These are phyloP conservation scores for Hemiscyllium ocellatum DNA, from an alignment of 2,113 vertebrate species.

Conservation along the genomic window DNA sequence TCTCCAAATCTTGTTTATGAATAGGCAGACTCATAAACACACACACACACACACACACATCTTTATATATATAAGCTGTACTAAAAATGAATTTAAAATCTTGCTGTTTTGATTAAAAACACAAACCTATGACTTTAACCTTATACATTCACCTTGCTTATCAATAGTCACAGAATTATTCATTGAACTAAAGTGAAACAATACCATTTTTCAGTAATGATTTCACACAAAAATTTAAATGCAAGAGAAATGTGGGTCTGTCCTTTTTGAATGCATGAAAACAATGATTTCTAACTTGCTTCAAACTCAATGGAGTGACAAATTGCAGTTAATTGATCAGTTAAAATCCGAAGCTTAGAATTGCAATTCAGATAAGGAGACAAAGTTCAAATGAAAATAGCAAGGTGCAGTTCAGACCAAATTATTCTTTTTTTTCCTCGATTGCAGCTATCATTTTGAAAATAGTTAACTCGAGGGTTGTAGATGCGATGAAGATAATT, in stretches of 20 bases:
- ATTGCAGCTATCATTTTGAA: not conserved
- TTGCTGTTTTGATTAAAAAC: not conserved
- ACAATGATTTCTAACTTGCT: not conserved
- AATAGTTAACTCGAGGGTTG: not conserved
- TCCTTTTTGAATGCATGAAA: not conserved
- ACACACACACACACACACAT: not conserved
- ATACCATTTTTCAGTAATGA: not conserved
- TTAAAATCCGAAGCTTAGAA: not conserved
- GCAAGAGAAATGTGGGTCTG: too few species aligned
- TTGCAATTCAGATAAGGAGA: not conserved
- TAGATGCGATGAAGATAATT: not conserved
- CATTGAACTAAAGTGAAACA: not conserved
- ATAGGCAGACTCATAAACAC: not conserved
- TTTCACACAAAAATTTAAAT: not conserved
- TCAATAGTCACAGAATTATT: not conserved
- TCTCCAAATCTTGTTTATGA: too few species aligned
- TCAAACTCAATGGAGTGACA: not conserved
- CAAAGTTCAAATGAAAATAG: not conserved
- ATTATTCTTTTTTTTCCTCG: not conserved
- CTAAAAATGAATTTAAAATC: not conserved
- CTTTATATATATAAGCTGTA: too few species aligned
- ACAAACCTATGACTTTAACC: not conserved
- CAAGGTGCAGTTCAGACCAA: not conserved
- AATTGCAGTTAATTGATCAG: not conserved
- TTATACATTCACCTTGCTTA: not conserved